Base-by-base conservation (phyloP, 2,888 invertebrate species). In the Gari tellinella region DNA sequence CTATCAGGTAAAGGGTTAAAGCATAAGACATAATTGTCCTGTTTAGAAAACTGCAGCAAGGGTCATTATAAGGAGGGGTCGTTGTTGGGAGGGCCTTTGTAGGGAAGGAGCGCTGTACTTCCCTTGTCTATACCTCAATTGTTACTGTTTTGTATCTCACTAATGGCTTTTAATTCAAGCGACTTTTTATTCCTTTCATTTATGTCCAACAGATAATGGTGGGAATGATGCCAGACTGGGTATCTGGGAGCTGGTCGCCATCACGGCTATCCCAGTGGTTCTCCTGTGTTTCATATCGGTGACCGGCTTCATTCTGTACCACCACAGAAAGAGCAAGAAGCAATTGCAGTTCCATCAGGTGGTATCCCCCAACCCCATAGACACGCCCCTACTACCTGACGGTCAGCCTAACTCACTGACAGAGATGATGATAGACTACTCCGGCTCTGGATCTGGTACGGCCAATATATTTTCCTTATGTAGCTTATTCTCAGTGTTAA, bases 361-460 rank as follows among this genome's bases (percentile, higher is more conserved):
- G 8, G 77, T 78, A 1, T 83, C 84, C 23, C 80, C 84, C 4
- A 81, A 78, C 40, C 82, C 81, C 17, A 83, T 86, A 14, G 85
- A 85, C 26, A 86, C 83, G 3, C 86, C 86, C 1, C 76, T 88
- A 15, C 75, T 86, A 53, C 82, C 80, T 1, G 86, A 82, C 15
- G 83, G 86, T 26, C 84, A 74, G 40, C 79, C 77, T 1, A 82
- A 70, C 53, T 78, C 83, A 3, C 74, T 85, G 41, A 84, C 84
- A 26, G 89, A 87, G 61, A 79, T 89, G 49, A 81, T 82, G 75
- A 72, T 57, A 38, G 84, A 84, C n/a, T 82, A 84, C 0, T 97
- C 97, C 40, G 98, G 98, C 46, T 98, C 98, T 68, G 98, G 98
- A 40, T 97, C 97, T 88, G 97, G 97, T 96, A 91, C n/a, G 3